Conservation (phyloP, 2,888 invertebrate species). For the Pandemis cinnamomeana region DNA sequence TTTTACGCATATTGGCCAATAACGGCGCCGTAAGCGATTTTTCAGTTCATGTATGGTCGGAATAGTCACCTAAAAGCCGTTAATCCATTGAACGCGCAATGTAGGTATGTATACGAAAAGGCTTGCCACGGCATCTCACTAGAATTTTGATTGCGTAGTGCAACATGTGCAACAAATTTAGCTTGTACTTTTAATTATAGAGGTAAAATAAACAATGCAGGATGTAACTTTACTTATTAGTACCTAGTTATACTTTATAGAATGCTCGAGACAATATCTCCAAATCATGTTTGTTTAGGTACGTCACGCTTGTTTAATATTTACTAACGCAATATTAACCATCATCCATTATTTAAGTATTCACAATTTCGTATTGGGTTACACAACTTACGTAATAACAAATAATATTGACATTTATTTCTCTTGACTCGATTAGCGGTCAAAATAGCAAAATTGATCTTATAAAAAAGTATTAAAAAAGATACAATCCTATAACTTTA, state of each 20-base stretch:
- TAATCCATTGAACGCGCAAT: too few species aligned
- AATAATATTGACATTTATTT: neutral
- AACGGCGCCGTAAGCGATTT: too few species aligned
- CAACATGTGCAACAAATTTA: too few species aligned
- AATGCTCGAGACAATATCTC: constrained; percentile 1
- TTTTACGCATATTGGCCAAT: neutral
- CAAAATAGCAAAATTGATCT: neutral
- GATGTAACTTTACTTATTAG: neutral
- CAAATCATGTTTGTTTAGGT: neutral
- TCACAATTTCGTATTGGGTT: neutral
- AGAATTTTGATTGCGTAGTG: too few species aligned
- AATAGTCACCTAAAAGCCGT: too few species aligned
- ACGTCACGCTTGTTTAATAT: constrained; percentile 2
- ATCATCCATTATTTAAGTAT: neutral
- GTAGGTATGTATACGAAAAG: too few species aligned
- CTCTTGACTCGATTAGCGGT: neutral
- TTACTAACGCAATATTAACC: constrained; percentile 3
- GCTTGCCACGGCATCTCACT: too few species aligned
- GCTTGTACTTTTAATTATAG: too few species aligned
- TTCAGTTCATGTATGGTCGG: too few species aligned
- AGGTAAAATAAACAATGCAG: neutral
- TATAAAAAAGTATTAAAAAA: neutral
- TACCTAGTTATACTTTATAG: neutral
- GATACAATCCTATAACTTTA: neutral
- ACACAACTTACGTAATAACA: neutral